These are phyloP conservation scores for Clistopyga incitator DNA, from an alignment of 2,888 invertebrate genomes.

Conservation along the genomic window DNA sequence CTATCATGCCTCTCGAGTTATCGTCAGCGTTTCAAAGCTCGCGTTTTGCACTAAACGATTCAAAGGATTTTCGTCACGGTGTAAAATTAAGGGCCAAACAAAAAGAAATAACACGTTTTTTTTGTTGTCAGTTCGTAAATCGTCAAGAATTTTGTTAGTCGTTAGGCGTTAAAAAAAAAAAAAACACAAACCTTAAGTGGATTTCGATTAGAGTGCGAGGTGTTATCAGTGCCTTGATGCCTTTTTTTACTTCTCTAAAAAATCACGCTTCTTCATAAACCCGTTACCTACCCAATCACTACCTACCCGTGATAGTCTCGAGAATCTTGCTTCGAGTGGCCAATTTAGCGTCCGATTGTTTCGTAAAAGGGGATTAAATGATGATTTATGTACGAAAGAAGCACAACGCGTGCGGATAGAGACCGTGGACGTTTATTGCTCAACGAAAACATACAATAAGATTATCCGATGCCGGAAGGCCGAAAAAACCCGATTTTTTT, in stretches of 20 bases:
- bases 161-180: conserved; percentile 35
- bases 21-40: conserved; percentile 35
- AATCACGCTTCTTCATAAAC: conserved; percentile 59
- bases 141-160: conserved; percentile 55
- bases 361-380: conserved; percentile 27
- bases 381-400: conserved; percentile 67
- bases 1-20: conserved; percentile 51
- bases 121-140: conserved; percentile 17
- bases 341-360: conserved; percentile 21
- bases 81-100: conserved; percentile 28
- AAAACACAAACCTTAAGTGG: conserved; percentile 39
- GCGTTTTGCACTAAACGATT: conserved; percentile 11
- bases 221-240: conserved; percentile 14
- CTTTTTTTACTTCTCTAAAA: conserved; percentile 22
- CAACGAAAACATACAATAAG: conserved; percentile 73
- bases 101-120: conserved; percentile 17
- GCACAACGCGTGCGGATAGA: conserved; percentile 34
- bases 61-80: conserved; percentile 17
- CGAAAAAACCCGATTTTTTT: conserved; percentile 24
- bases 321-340: conserved; percentile 65
- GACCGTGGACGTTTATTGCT: conserved; percentile 75
- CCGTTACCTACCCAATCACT: conserved; percentile 75
- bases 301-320: conserved; percentile 75
- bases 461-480: conserved; percentile 43
- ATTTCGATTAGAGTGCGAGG: conserved; percentile 53